Evolutionary conservation across 1,140 invertebrate genomes (phyloP).

Genomic region (Drosophila simulans): DNA sequence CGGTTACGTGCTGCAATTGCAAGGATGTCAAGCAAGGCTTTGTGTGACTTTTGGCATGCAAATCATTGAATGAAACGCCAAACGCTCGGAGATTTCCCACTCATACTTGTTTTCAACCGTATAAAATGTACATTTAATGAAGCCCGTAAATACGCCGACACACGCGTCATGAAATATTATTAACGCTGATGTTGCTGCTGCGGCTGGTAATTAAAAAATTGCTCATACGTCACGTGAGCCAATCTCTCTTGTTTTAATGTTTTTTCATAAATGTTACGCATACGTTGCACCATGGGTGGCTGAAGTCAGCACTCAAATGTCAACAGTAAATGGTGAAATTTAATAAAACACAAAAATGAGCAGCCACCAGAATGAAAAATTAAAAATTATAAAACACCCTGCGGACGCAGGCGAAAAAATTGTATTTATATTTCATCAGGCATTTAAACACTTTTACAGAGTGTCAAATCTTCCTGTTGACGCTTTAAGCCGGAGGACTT

Average conservation of each 20-base stretch:
- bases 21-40: slow-evolving; percentile 60
- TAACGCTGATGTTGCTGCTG: slow-evolving; percentile 38
- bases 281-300: slow-evolving; percentile 46
- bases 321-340: slow-evolving; percentile 66
- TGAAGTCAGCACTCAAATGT: slow-evolving; percentile 54
- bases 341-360: slow-evolving; percentile 44
- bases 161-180: slow-evolving; percentile 51
- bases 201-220: slow-evolving; percentile 79
- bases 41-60: slow-evolving; percentile 49
- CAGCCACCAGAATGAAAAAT: slow-evolving; percentile 28
- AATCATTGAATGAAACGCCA: slow-evolving; percentile 63
- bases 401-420: slow-evolving; percentile 8
- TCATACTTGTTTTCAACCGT: slow-evolving; percentile 13
- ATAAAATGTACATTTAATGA: slow-evolving; percentile 57
- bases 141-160: slow-evolving; percentile 35
- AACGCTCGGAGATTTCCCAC: slow-evolving; percentile 31
- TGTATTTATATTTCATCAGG: slow-evolving; percentile 38
- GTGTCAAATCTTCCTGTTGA: slow-evolving; percentile 6
- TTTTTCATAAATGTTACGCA: slow-evolving; percentile 56
- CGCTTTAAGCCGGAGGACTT: slow-evolving; percentile 24
- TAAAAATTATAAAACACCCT: slow-evolving; percentile 43
- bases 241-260: slow-evolving; percentile 47
- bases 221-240: slow-evolving; percentile 64
- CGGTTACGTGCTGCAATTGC: slow-evolving; percentile 76
- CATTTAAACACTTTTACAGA: slow-evolving; percentile 25